phyloP scores from a whole-genome alignment of 2,888 invertebrate genomes.

The Schizotus pectinicornis region DNA sequence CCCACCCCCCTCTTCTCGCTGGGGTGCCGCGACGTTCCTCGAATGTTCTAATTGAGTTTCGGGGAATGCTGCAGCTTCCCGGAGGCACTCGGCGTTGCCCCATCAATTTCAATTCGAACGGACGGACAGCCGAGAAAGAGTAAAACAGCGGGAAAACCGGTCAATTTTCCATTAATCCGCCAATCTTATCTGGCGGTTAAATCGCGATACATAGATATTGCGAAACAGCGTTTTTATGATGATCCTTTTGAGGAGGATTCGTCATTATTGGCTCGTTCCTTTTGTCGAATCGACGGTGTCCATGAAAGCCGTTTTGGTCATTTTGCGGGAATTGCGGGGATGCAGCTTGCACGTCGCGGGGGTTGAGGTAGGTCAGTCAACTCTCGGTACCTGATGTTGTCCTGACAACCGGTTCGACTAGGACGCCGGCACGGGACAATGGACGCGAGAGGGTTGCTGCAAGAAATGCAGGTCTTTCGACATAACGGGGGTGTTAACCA shows the following conservation, averaged over 20 bases:
- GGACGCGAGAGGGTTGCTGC: not conserved
- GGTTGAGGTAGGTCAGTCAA: conserved; percentile 35
- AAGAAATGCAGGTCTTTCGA: no score
- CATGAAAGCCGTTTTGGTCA: no score
- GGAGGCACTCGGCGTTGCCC: conserved; percentile 8
- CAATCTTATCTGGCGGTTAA: conserved; percentile 7
- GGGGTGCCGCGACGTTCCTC: conserved; percentile 6
- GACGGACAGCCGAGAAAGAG: no score
- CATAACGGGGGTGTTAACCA: no score
- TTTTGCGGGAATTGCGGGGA: no score
- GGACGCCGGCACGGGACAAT: conserved; percentile 10
- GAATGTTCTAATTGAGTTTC: conserved; percentile 14
- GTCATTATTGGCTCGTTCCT: no score
- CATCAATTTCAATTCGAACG: no score
- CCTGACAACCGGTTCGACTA: conserved; percentile 27
- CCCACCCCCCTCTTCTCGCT: conserved; percentile 19
- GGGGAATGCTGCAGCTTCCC: conserved; percentile 2
- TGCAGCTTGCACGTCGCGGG: conserved; percentile 1
- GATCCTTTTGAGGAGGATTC: no score
- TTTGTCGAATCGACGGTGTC: no score
- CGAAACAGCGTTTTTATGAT: no score
- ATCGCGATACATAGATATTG: no score
- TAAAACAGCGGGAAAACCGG: no score
- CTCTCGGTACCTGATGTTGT: conserved; percentile 30
- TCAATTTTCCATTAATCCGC: conserved; percentile 4